Base-by-base conservation (phyloP, 2,888 invertebrate species). In the Strigamia transsilvanica region DNA sequence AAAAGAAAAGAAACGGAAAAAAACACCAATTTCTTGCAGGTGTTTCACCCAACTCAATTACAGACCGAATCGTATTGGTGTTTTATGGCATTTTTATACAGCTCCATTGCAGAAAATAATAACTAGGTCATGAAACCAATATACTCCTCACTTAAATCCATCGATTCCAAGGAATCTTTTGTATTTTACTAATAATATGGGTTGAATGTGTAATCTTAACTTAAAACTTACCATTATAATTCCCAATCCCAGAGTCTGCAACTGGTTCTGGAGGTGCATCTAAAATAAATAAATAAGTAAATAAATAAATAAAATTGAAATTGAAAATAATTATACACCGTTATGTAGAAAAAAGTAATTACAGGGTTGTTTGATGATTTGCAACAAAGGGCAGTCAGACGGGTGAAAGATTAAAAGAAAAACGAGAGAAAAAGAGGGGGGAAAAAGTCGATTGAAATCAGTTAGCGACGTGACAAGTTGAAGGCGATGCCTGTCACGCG, bases 401-500 rank as follows among this genome's bases (percentile, higher is more conserved):
- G 61, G 61, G 21, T 61, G 32, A 73, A n/a, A 73, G 73, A 73
- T 73, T 73, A 73, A 73, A 73, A 73, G 66, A 73, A 73, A 73
- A 73, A 73, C 56, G 56, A 56, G 18, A 18, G 56, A 56, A 56
- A 56, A 56, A 18, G 18, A 18, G 18, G 21, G 2, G 18, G 18
- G 13, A 32, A 73, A 73, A 73, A 73, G 73, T 73, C 73, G 73
- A 73, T 73, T 73, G 73, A 73, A 73, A 73, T 73, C 73, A 73
- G 73, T 73, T 73, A 73, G 73, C 32, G 27, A 73, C 73, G 73
- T 73, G 73, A 73, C 73, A 73, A 73, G 73, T 73, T 73, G 73
- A 73, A 73, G 73, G 73, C 73, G 27, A 73, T 73, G 73, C 73
- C 73, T 73, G 73, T 73, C 73, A 73, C 73, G 73, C 73, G 73